Conservation (phyloP, 2,113 vertebrate genomes). For the Electrona antarctica region DNA sequence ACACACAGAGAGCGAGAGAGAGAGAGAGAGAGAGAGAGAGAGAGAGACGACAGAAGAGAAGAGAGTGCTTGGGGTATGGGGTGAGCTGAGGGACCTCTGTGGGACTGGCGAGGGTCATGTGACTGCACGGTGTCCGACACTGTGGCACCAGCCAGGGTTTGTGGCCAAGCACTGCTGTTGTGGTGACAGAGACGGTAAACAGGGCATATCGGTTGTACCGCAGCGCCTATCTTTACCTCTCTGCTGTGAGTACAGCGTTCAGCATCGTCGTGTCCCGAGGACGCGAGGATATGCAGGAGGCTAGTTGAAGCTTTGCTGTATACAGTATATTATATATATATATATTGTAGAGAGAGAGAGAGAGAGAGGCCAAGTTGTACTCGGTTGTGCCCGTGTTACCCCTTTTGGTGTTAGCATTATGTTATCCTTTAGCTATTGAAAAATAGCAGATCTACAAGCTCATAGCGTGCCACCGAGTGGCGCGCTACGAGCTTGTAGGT, state of each 20-base stretch:
- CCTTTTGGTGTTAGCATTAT: too few species aligned
- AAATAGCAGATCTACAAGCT: too few species aligned
- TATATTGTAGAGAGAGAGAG: too few species aligned
- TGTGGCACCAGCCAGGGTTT: constrained; percentile 70
- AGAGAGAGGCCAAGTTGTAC: too few species aligned
- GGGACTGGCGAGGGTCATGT: constrained; percentile 68
- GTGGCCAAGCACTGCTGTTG: constrained; percentile 65
- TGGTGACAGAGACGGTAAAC: constrained; percentile 64
- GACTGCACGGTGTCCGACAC: constrained; percentile 68
- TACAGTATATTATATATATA: too few species aligned
- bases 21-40: constrained; percentile 19
- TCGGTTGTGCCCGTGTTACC: too few species aligned
- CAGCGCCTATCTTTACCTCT: constrained; percentile 42
- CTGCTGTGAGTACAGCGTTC: constrained; percentile 17
- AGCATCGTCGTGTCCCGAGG: neutral
- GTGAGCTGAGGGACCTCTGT: constrained; percentile 58
- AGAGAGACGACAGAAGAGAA: constrained; percentile 10
- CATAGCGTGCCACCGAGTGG: too few species aligned
- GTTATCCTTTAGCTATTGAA: too few species aligned
- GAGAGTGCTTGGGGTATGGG: constrained; percentile 14
- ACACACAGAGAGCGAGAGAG: constrained; percentile 16
- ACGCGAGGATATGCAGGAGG: neutral
- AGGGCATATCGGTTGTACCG: constrained; percentile 58
- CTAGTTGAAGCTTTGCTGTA: neutral
- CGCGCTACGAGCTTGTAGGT: too few species aligned